A percentile compares a stretch with the other conserved stretches of the same genome.
Evolutionary conservation across 2,113 vertebrate genomes (phyloP).

Genomic region (Probosciger aterrimus): DNA sequence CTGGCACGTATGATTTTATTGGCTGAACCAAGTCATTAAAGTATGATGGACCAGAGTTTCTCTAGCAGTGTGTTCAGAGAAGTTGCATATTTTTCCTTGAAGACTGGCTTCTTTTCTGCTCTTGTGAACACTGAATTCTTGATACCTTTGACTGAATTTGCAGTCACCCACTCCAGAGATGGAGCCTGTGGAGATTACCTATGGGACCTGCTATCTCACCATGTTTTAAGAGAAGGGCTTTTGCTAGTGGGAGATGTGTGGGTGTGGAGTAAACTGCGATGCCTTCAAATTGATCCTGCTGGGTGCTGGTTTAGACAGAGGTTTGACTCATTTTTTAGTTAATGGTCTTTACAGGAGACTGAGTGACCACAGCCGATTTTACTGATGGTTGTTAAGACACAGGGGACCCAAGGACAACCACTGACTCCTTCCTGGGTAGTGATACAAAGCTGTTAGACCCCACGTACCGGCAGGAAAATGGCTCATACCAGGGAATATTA

Average conservation of each 20-base stretch:
- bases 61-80: background rate
- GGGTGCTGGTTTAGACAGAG: background rate
- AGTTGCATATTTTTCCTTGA: background rate
- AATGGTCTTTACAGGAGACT: background rate
- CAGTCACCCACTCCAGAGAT: background rate
- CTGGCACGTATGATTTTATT: background rate
- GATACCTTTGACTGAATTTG: background rate
- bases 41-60: fast-evolving
- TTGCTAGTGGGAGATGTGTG: background rate
- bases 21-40: background rate
- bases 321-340: background rate
- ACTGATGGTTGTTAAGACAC: background rate
- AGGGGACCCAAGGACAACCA: no score
- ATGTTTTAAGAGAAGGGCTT: background rate
- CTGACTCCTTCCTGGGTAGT: fast-evolving
- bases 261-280: background rate
- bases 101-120: background rate
- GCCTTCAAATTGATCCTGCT: background rate
- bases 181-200: background rate
- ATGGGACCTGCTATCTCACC: background rate
- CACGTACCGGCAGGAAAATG: fast-evolving
- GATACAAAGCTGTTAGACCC: background rate
- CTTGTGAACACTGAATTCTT: background rate
- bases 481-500: fast-evolving
- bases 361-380: fast-evolving